These are phyloP conservation scores for Harpegnathos saltator DNA, from an alignment of 1,140 invertebrate genomes.

Conservation along the genomic window DNA sequence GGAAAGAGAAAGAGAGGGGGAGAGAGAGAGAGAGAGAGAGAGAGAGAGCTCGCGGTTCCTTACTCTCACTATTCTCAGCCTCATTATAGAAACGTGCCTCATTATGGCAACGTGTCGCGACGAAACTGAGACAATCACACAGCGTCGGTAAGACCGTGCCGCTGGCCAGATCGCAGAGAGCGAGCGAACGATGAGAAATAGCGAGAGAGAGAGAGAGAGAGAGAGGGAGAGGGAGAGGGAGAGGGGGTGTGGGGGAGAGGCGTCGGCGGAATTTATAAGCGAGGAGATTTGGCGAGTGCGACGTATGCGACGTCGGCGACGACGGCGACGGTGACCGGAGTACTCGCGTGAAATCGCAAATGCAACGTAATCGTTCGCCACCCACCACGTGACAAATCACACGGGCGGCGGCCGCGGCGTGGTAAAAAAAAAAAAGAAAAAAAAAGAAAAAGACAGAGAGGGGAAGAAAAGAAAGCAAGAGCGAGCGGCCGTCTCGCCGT, in stretches of 20 bases:
- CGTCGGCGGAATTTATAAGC: constrained; percentile 54
- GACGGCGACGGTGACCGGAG: constrained; percentile 27
- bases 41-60: no score
- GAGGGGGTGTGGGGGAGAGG: not conserved
- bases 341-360: constrained; percentile 84
- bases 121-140: not conserved
- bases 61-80: not conserved
- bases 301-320: not conserved
- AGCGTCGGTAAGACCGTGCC: not conserved
- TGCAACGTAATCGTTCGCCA: constrained; percentile 84
- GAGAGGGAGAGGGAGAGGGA: not conserved
- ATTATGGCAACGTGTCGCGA: not conserved
- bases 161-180: constrained; percentile 4
- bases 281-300: not conserved
- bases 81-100: not conserved
- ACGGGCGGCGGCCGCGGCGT: constrained; percentile 73
- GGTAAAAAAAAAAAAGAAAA: constrained; percentile 69
- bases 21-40: no score
- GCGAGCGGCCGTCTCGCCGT: constrained; percentile 74
- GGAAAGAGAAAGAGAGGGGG: no score
- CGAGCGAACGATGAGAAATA: not conserved
- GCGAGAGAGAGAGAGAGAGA: constrained; percentile 35
- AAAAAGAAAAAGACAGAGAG: constrained; percentile 72
- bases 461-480: constrained; percentile 78
- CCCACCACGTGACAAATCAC: constrained; percentile 85